Percentiles rank a stretch among this genome's conserved stretches.
These are phyloP conservation scores for Pemphigus obesinymphae DNA, from an alignment of 1,140 invertebrate genomes.

Conservation along the genomic window DNA sequence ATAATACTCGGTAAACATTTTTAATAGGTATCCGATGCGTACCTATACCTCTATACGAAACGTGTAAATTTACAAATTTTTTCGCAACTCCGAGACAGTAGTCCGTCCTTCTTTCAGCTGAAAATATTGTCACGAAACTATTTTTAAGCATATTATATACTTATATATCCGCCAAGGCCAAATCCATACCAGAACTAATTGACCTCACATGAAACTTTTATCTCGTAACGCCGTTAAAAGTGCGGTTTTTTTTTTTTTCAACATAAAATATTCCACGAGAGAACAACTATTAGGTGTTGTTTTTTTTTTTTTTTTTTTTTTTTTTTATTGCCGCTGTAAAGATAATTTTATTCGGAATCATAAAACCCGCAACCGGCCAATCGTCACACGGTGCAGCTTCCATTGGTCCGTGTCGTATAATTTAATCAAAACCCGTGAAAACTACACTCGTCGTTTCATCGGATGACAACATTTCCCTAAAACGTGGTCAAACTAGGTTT, in stretches of 20 bases:
- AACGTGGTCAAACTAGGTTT: neutral
- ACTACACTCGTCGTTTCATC: neutral
- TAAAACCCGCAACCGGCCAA: conserved; percentile 23
- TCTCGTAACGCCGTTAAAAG: conserved; percentile 33
- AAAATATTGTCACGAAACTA: conserved; percentile 15
- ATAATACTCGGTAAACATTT: no score
- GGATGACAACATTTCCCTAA: neutral
- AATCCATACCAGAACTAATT: conserved; percentile 28
- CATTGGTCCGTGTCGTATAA: conserved; percentile 24
- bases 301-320: conserved; percentile 16
- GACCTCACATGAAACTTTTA: conserved; percentile 24
- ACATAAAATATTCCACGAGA: conserved; percentile 10
- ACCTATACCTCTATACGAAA: no score
- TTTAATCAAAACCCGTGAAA: conserved; percentile 30
- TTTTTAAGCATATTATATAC: no score
- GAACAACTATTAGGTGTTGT: neutral
- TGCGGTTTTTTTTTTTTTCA: conserved; percentile 30
- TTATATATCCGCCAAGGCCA: conserved; percentile 14
- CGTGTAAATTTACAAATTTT: neutral
- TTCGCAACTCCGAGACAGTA: neutral
- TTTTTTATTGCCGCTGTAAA: conserved; percentile 28
- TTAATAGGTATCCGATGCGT: no score
- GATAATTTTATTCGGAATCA: conserved; percentile 37
- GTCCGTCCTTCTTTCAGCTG: neutral
- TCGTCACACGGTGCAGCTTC: conserved; percentile 23